Conservation (phyloP, 1,140 invertebrate genomes). For the Heliothis subflexa region DNA sequence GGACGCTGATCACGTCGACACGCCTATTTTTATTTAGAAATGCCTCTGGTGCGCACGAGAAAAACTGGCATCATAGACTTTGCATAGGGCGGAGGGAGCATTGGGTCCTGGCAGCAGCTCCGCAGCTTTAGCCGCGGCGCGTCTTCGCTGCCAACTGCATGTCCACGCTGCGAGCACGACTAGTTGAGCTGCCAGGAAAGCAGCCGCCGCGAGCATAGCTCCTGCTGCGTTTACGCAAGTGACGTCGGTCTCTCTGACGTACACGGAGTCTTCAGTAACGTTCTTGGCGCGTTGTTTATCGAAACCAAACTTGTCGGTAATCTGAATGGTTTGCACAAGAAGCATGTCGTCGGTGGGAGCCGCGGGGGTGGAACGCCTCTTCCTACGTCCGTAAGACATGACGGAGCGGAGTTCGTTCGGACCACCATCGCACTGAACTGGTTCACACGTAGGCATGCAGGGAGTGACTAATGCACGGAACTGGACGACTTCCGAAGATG, state of each 20-base stretch:
- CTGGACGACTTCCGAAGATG: conserved; percentile 97
- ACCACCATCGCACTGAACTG: conserved; percentile 94
- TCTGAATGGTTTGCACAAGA: conserved; percentile 95
- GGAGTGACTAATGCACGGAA: conserved; percentile 97
- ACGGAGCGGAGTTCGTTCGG: conserved; percentile 93
- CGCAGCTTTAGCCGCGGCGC: conserved; percentile 87
- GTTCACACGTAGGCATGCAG: conserved; percentile 96
- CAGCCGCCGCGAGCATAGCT: conserved; percentile 92
- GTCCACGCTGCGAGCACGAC: conserved; percentile 94
- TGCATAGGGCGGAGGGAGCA: conserved; percentile 91
- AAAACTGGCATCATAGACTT: conserved; percentile 93
- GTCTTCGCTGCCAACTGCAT: conserved; percentile 93
- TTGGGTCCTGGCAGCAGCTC: conserved; percentile 82
- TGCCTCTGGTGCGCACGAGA: conserved; percentile 91
- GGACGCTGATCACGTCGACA: conserved; percentile 77
- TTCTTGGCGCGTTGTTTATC: conserved; percentile 87
- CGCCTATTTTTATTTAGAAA: conserved; percentile 88
- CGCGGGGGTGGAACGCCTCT: conserved; percentile 87
- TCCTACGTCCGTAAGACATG: conserved; percentile 92
- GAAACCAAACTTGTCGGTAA: conserved; percentile 96
- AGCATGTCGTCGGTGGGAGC: conserved; percentile 92
- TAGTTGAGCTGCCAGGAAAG: conserved; percentile 93
- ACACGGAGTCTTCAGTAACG: conserved; percentile 87
- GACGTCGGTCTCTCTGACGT: conserved; percentile 85
- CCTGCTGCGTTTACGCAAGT: conserved; percentile 92